Percentiles rank a stretch among this genome's conserved stretches.
These are phyloP conservation scores for Lacerta bilineata DNA, from an alignment of 2,797 vertebrate genomes.

Conservation along the genomic window DNA sequence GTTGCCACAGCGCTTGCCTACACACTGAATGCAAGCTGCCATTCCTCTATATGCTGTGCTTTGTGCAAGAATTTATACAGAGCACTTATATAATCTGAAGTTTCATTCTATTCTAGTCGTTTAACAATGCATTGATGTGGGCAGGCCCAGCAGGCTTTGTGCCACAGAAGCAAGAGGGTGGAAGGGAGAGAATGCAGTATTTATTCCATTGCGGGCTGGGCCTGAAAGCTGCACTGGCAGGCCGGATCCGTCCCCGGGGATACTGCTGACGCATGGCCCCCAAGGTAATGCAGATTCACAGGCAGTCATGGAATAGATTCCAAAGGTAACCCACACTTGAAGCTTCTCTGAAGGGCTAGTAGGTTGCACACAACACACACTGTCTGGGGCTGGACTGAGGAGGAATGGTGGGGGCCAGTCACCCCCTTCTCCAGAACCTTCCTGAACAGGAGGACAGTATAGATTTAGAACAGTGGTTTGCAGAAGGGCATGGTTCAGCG, in stretches of 20 bases:
- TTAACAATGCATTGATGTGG: slow-evolving; percentile 26
- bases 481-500: too few relatives aligned
- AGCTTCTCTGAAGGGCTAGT: not conserved
- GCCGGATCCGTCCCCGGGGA: not conserved
- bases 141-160: slow-evolving; percentile 12
- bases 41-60: not conserved
- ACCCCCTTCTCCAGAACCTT: too few relatives aligned
- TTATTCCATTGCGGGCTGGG: not conserved
- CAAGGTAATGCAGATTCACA: too few relatives aligned
- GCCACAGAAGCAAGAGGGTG: not conserved
- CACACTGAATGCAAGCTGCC: not conserved
- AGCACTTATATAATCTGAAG: slow-evolving; percentile 23
- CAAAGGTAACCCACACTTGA: not conserved
- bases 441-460: too few relatives aligned
- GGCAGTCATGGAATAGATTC: not conserved
- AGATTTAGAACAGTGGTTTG: too few relatives aligned
- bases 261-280: not conserved
- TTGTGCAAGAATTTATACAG: not conserved
- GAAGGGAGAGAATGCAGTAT: not conserved
- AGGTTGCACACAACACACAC: too few relatives aligned
- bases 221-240: not conserved
- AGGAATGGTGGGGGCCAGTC: too few relatives aligned
- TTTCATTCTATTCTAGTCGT: slow-evolving; percentile 9
- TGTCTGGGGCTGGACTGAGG: not conserved
- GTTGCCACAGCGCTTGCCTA: slow-evolving; percentile 4